phyloP scores from a whole-genome alignment of 2,797 vertebrate genomes.

The Phrynocephalus guinanensis region DNA sequence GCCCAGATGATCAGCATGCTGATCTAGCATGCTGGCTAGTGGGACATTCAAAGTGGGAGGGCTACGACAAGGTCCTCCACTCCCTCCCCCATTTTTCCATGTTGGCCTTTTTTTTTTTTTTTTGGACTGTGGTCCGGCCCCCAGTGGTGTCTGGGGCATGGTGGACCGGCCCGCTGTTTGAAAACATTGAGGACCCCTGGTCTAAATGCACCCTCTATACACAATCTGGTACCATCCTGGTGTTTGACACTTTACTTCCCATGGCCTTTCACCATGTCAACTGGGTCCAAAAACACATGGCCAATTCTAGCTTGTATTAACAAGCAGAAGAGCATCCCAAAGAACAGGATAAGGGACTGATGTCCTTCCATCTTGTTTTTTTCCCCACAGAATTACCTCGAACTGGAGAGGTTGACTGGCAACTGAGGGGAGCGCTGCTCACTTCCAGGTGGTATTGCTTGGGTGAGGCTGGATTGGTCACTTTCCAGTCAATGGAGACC shows the following conservation, averaged over 20 bases:
- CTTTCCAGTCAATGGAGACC: conserved; percentile 72
- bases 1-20: no score
- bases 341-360: background rate
- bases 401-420: conserved; percentile 48
- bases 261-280: background rate
- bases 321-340: background rate
- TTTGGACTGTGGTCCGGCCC: no score
- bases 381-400: conserved; percentile 35
- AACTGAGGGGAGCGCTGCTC: conserved; percentile 59
- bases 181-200: no score
- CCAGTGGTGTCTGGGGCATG: no score
- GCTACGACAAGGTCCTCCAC: no score
- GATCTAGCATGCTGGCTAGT: no score
- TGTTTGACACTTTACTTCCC: background rate
- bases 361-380: conserved; percentile 39
- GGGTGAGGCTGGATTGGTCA: conserved; percentile 79
- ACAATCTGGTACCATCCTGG: background rate
- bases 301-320: background rate
- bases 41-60: no score
- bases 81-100: no score
- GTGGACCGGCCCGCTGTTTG: no score
- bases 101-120: no score
- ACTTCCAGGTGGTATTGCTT: conserved; percentile 77
- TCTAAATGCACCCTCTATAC: background rate
- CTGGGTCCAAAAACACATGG: background rate